Percentiles rank a stretch among this genome's conserved stretches.
Conservation (phyloP, 1,140 invertebrate species). For the Nebria ingens region DNA sequence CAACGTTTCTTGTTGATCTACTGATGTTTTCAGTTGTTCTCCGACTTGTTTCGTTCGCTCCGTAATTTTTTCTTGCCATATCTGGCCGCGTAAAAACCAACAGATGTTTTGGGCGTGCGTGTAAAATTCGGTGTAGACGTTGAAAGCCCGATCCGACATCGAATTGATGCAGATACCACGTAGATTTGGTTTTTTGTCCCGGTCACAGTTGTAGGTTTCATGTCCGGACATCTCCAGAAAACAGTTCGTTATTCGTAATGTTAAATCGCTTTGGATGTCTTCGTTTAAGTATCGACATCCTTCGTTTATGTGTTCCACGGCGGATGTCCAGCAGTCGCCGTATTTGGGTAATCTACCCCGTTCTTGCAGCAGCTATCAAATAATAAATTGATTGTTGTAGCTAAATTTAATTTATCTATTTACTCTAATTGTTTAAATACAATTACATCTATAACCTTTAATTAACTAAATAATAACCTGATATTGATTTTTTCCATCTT, state of each 20-base stretch:
- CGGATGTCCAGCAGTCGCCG: constrained; percentile 51
- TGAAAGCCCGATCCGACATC: constrained; percentile 48
- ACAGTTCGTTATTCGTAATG: constrained; percentile 54
- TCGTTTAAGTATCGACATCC: constrained; percentile 49
- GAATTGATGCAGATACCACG: constrained; percentile 42
- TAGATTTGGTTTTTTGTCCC: constrained; percentile 29
- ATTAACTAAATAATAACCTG: constrained; percentile 20
- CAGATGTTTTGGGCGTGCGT: constrained; percentile 60
- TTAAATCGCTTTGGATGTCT: constrained; percentile 46
- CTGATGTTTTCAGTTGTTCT: constrained; percentile 26
- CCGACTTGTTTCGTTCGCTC: constrained; percentile 30
- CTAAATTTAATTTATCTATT: no score
- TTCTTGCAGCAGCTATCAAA: constrained; percentile 28
- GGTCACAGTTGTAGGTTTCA: constrained; percentile 40
- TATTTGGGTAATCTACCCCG: constrained; percentile 38
- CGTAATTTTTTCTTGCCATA: constrained; percentile 54
- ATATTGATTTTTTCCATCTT: constrained; percentile 27
- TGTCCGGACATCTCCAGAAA: constrained; percentile 51
- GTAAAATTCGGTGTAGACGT: constrained; percentile 55
- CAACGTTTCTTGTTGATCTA: constrained; percentile 33
- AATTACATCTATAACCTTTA: neutral
- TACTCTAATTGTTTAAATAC: constrained; percentile 1
- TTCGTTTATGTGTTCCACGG: constrained; percentile 40
- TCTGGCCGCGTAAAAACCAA: constrained; percentile 51
- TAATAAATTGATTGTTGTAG: constrained; percentile 1